Conservation (phyloP, 2,888 invertebrate species). For the Ennomos fuscantarius region DNA sequence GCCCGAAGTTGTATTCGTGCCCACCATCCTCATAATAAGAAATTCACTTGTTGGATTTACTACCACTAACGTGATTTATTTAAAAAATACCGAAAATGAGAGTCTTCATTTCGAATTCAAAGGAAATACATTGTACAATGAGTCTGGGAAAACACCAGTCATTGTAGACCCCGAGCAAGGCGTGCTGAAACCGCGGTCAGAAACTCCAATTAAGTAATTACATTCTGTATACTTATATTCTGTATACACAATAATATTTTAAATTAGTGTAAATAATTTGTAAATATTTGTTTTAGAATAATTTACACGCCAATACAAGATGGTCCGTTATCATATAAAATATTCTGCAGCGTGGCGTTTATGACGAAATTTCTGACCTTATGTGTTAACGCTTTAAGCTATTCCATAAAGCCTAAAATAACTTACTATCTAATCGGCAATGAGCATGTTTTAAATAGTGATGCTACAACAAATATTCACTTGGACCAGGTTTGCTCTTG, state of each 20-base stretch:
- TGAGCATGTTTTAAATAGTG: conserved; percentile 65
- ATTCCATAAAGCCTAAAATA: conserved; percentile 80
- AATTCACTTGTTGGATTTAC: conserved; percentile 86
- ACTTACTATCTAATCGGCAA: conserved; percentile 74
- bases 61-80: conserved; percentile 64
- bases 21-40: conserved; percentile 85
- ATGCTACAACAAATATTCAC: conserved; percentile 72
- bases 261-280: background rate
- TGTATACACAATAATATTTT: background rate
- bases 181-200: conserved; percentile 70
- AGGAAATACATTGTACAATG: conserved; percentile 82
- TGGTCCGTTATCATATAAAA: conserved; percentile 83
- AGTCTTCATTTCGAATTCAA: conserved; percentile 80
- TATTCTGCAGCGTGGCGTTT: conserved; percentile 83
- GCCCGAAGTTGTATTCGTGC: conserved; percentile 86
- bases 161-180: conserved; percentile 80
- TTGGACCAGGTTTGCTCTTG: conserved; percentile 66
- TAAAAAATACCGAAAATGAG: conserved; percentile 84
- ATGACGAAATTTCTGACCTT: conserved; percentile 79
- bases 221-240: background rate
- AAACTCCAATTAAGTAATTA: conserved; percentile 81
- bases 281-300: conserved; percentile 69
- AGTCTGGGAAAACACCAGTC: conserved; percentile 81
- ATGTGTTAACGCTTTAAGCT: conserved; percentile 80
- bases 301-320: conserved; percentile 81